Conservation (phyloP, 2,113 vertebrate species). For the Agapornis roseicollis region DNA sequence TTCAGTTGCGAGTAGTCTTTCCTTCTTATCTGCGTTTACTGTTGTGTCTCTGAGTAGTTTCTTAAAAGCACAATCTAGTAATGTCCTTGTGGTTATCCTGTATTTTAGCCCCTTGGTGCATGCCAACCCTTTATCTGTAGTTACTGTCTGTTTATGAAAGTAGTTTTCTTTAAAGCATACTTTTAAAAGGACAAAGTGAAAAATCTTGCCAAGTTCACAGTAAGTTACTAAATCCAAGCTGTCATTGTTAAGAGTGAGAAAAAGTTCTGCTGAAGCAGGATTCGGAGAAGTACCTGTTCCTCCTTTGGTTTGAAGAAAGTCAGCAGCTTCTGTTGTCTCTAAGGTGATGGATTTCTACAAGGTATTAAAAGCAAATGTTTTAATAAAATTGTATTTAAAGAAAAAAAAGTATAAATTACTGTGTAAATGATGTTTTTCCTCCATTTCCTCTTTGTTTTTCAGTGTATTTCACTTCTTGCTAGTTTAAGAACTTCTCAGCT, state of each 20-base stretch:
- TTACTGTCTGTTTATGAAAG: background rate
- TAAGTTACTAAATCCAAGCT: conserved; percentile 11
- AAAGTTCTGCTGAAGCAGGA: conserved; percentile 6
- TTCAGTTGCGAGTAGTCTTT: background rate
- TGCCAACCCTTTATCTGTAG: conserved; percentile 9
- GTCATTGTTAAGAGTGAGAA: background rate
- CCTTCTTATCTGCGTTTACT: background rate
- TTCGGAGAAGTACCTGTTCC: background rate
- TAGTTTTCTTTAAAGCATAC: conserved; percentile 28
- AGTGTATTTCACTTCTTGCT: background rate
- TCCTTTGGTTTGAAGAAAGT: conserved; percentile 37
- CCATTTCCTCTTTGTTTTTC: background rate
- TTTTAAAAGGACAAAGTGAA: conserved; percentile 8
- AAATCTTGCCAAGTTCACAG: conserved; percentile 24
- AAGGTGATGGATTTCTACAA: conserved; percentile 58
- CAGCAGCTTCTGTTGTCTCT: conserved; percentile 21
- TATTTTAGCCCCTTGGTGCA: conserved; percentile 25
- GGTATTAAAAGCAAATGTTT: conserved; percentile 61
- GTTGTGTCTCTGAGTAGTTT: conserved; percentile 4
- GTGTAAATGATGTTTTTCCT: background rate
- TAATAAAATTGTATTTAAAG: conserved; percentile 67
- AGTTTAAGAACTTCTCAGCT: background rate
- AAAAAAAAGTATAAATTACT: background rate
- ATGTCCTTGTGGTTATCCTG: background rate
- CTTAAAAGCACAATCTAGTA: background rate